These are phyloP conservation scores for Tragelaphus strepsiceros DNA, from an alignment of 2,113 vertebrate genomes.

Conservation along the genomic window DNA sequence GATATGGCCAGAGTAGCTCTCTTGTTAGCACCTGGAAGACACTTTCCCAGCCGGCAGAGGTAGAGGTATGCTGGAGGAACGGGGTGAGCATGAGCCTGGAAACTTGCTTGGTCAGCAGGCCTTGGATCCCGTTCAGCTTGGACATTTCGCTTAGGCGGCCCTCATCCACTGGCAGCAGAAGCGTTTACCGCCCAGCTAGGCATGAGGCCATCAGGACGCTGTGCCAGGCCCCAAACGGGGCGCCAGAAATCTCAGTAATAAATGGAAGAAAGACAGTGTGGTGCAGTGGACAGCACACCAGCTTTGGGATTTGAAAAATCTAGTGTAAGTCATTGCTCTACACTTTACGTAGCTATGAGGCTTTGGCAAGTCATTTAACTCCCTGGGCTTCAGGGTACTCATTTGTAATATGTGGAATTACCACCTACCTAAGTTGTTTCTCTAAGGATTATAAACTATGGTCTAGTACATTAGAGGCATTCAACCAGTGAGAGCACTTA, in stretches of 20 bases:
- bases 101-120: neutral
- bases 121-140: neutral
- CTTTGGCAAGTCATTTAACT: neutral
- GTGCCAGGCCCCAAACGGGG: neutral
- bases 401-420: neutral
- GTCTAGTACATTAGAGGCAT: neutral
- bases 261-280: neutral
- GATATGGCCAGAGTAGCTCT: neutral
- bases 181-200: neutral
- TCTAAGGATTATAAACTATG: neutral
- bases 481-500: neutral
- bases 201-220: neutral
- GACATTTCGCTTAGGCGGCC: neutral
- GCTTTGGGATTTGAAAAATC: neutral
- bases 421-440: neutral
- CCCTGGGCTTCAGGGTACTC: neutral
- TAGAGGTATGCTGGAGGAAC: neutral
- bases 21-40: neutral
- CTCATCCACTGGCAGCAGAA: neutral
- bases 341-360: neutral
- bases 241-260: slow-evolving; percentile 13
- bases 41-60: neutral
- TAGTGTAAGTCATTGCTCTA: neutral
- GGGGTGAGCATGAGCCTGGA: neutral
- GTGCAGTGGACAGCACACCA: neutral